Conservation (phyloP, 2,888 invertebrate genomes). For the Dromius quadrimaculatus region DNA sequence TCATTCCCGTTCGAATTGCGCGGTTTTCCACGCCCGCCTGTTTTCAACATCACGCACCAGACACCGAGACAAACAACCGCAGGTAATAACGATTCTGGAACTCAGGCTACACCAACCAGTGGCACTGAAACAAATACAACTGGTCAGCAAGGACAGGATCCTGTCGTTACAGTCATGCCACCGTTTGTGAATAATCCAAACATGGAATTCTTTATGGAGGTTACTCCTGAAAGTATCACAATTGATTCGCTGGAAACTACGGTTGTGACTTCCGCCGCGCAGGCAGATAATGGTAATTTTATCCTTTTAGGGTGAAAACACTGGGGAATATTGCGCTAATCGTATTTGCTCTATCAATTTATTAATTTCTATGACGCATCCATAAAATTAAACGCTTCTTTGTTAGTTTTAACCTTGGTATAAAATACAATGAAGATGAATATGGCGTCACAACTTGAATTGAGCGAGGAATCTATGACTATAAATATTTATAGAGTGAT, state of each 20-base stretch:
- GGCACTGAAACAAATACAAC: constrained; percentile 21
- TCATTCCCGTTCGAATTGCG: constrained; percentile 63
- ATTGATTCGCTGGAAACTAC: constrained; percentile 64
- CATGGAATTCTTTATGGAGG: constrained; percentile 74
- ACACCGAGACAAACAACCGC: constrained; percentile 48
- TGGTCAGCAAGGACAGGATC: constrained; percentile 24
- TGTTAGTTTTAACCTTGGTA: no score
- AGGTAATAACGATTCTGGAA: constrained; percentile 43
- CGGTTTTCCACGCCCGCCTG: constrained; percentile 55
- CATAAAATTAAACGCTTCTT: no score
- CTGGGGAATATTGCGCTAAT: no score
- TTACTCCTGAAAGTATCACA: constrained; percentile 67
- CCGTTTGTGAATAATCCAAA: constrained; percentile 63
- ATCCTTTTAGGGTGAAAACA: neutral
- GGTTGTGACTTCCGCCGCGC: constrained; percentile 59
- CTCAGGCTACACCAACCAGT: constrained; percentile 44
- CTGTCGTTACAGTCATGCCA: constrained; percentile 40
- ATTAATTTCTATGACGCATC: no score
- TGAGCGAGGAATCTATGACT: no score
- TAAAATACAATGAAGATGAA: no score
- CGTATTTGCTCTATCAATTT: no score
- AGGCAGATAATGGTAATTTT: constrained; percentile 62
- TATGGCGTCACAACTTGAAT: no score
- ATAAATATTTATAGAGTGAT: no score
- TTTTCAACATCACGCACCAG: constrained; percentile 39